Percentiles rank a stretch among this genome's conserved stretches.
Conservation (phyloP, 2,113 vertebrate genomes). For the Maccullochella peelii region DNA sequence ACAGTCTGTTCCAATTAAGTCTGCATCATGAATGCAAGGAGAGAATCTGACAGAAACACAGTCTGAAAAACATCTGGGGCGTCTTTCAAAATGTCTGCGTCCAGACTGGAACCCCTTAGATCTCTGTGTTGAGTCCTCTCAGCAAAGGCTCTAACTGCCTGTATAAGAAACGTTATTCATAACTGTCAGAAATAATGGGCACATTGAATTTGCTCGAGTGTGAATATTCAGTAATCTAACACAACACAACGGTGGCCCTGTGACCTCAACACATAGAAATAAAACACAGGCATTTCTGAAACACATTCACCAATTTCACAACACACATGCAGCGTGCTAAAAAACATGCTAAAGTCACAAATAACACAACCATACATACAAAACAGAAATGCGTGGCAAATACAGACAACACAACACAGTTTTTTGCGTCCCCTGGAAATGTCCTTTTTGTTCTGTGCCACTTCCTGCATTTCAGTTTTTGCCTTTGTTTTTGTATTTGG, state of each 20-base stretch:
- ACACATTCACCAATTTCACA: background rate
- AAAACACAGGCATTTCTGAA: background rate
- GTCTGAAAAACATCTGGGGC: constrained; percentile 49
- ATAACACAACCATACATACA: background rate
- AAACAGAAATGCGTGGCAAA: background rate
- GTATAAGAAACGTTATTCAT: constrained; percentile 25
- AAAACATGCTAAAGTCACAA: background rate
- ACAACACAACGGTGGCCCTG: background rate
- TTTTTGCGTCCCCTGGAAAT: background rate
- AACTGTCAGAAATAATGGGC: constrained; percentile 37
- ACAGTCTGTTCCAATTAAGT: constrained; percentile 65
- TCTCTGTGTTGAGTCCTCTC: constrained; percentile 37
- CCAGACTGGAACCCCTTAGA: constrained; percentile 43
- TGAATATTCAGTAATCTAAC: constrained; percentile 22
- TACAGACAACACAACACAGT: background rate
- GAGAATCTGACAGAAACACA: constrained; percentile 47
- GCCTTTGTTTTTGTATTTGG: background rate
- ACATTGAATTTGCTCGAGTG: background rate
- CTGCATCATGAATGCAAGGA: constrained; percentile 43
- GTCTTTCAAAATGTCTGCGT: constrained; percentile 50
- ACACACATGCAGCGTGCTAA: background rate
- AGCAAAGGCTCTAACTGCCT: constrained; percentile 25
- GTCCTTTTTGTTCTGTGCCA: background rate
- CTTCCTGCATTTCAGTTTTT: background rate
- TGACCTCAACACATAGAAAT: background rate